Conservation (phyloP, 2,888 invertebrate species). For the Rutpela maculata region DNA sequence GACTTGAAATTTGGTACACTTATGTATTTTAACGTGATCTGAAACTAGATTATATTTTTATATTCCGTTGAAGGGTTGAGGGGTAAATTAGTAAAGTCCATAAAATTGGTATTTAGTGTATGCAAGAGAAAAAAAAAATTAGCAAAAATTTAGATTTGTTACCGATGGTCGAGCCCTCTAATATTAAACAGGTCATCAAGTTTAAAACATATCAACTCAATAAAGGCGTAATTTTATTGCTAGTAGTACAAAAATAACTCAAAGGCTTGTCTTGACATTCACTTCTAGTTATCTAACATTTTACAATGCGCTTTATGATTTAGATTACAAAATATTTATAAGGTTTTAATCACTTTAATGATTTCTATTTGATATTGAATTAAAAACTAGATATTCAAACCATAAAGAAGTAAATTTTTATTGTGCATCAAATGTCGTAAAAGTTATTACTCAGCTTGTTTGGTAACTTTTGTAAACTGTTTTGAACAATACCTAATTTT, state of each 20-base stretch:
- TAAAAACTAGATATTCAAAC: background rate
- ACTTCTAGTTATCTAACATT: background rate
- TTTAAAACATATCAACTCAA: background rate
- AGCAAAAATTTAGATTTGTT: no score
- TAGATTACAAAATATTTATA: no score
- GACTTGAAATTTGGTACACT: no score
- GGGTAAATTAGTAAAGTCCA: no score
- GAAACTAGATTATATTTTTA: no score
- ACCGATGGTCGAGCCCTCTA: no score
- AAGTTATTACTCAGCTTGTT: background rate
- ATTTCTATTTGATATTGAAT: background rate
- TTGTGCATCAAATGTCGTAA: background rate
- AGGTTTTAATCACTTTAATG: background rate
- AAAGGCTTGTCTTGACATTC: background rate
- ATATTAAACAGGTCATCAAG: background rate
- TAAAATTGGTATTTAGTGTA: no score
- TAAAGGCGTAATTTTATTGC: background rate
- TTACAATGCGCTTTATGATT: no score
- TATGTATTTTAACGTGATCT: no score
- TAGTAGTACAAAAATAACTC: background rate
- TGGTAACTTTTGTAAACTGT: background rate
- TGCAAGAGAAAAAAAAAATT: no score
- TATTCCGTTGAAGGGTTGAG: no score
- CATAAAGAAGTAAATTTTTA: background rate
- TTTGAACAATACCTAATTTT: background rate